phyloP scores from a whole-genome alignment of 2,113 vertebrate species.

The Sinocyclocheilus anshuiensis region DNA sequence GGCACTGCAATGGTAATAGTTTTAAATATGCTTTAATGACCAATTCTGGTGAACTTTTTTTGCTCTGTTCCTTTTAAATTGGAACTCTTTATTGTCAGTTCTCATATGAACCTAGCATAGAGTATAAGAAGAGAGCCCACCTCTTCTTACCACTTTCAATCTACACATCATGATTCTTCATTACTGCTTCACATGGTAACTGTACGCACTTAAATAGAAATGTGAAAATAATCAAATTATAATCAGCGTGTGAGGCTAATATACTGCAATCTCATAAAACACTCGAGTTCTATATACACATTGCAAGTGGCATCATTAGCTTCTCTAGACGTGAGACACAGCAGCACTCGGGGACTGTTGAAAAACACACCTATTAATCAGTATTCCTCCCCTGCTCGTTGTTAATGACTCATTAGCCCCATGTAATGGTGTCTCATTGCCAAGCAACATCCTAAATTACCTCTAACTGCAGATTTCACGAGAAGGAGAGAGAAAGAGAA shows the following conservation, averaged over 20 bases:
- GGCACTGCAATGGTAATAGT: neutral
- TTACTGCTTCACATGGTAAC: slow-evolving; percentile 10
- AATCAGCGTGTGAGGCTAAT: slow-evolving; percentile 28
- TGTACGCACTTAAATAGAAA: slow-evolving; percentile 18
- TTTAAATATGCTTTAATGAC: neutral
- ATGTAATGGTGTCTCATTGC: slow-evolving; percentile 71
- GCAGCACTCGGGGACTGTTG: slow-evolving; percentile 59
- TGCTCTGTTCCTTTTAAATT: neutral
- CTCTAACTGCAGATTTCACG: slow-evolving; percentile 68
- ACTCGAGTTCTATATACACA: slow-evolving; percentile 26
- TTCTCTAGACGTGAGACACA: slow-evolving; percentile 55
- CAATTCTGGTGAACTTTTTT: neutral
- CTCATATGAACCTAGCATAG: neutral
- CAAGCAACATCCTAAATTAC: slow-evolving; percentile 70
- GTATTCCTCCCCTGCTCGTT: slow-evolving; percentile 66
- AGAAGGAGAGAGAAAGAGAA: slow-evolving; percentile 49
- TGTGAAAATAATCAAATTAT: slow-evolving; percentile 10
- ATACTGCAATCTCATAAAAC: slow-evolving; percentile 28
- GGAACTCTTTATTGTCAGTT: neutral
- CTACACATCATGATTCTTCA: slow-evolving; percentile 5
- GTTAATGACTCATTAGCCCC: slow-evolving; percentile 73
- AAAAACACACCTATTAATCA: slow-evolving; percentile 73
- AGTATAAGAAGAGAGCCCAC: neutral
- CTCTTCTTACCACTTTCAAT: neutral
- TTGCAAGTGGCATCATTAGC: slow-evolving; percentile 59